Evolutionary conservation across 1,140 invertebrate genomes (phyloP), one percentile per base, ranked within the genome.

Genomic region (Helicorthomorpha holstii): DNA sequence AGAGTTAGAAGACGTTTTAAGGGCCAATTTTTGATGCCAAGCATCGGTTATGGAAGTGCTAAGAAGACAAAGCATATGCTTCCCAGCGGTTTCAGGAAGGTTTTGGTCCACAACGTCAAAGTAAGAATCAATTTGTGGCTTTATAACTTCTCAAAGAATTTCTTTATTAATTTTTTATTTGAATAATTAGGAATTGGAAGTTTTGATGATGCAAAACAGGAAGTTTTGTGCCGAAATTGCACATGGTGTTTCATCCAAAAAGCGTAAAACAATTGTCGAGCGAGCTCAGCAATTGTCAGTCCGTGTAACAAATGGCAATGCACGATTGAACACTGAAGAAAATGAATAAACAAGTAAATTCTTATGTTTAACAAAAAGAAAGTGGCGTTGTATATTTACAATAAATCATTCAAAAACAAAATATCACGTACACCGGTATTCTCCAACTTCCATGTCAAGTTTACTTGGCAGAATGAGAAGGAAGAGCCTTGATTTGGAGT

Each of bases 21-120:
- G 81, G 96, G 96, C 24, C 91, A 97, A 66, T 93, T 85, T 65
- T 73, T 90, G 70, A 98, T 99, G 95, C 96, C 96, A 43, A 94
- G 85, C 64, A 96, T 99, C 73, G 96, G 95, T 82, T 98, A 97
- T 70, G 94, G 96, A 63, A 90, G 89, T 57, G 86, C 84, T 65
- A 85, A 88, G 65, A 86, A 83, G 61, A 95, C 91, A 38, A 82
- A 81, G 67, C 91, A 98, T 67, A 88, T 98, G 81, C 78, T 97
- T 41, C 94, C 93, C 42, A 96, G 90, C 71, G 93, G 93, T 52
- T 98, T 98, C 77, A 80, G 83, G 51, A 98, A 98, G 72, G 91
- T 94, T 57, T 71, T 82, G 50, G 79, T 85, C 58, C 78, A 85
- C 65, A 93, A 91, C 69, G 73, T 86, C 24, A 83, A 80, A 69